phyloP scores from a whole-genome alignment of 2,888 invertebrate genomes.

The Callyntrura guangdongensis region DNA sequence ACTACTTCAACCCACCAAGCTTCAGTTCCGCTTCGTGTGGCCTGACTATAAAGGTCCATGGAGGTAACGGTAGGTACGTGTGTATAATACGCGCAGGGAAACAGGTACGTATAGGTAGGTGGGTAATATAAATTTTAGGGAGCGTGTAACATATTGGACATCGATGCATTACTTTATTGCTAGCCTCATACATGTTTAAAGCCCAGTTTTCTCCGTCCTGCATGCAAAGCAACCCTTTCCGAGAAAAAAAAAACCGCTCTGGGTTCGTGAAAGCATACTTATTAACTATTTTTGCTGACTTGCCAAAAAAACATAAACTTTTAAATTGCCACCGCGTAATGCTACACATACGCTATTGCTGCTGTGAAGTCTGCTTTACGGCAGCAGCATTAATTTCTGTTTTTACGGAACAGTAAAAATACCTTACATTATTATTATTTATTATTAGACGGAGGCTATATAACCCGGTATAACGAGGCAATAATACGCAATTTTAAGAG shows the following conservation, averaged over 20 bases:
- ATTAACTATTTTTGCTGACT: conserved; percentile 37
- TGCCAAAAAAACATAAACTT: conserved; percentile 61
- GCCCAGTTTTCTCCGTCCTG: conserved; percentile 13
- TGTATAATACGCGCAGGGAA: not conserved
- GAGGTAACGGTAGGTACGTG: not conserved
- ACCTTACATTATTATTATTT: conserved; percentile 15
- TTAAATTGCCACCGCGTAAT: conserved; percentile 36
- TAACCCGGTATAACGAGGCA: conserved; percentile 6
- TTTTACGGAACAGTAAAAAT: not conserved
- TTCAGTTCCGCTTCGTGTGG: not conserved
- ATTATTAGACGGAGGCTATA: conserved; percentile 4
- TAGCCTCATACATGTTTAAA: conserved; percentile 42
- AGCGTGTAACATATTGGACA: not conserved
- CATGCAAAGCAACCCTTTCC: conserved; percentile 41
- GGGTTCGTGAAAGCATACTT: conserved; percentile 37
- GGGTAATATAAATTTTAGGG: not conserved
- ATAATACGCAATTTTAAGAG: conserved; percentile 45
- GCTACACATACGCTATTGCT: conserved; percentile 7
- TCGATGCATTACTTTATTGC: conserved; percentile 46
- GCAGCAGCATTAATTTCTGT: conserved; percentile 3
- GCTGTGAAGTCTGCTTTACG: not conserved
- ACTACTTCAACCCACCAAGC: conserved; percentile 18
- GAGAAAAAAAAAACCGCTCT: conserved; percentile 25
- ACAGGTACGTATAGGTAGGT: not conserved
- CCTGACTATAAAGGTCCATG: not conserved